Conservation (phyloP, 1,140 invertebrate species). For the Drosophila nigrodunni region DNA sequence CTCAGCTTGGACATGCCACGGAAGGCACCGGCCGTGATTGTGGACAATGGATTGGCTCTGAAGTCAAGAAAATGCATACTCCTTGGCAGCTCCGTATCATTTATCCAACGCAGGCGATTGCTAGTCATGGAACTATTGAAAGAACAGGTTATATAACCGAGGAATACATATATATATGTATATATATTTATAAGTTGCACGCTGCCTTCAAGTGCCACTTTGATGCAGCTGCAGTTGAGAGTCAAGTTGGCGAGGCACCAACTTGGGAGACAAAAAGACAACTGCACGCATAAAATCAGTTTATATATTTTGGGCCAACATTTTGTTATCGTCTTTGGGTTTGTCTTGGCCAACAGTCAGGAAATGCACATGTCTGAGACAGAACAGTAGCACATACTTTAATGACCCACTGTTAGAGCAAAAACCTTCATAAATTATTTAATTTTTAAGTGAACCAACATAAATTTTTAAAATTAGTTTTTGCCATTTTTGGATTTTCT, state of each 20-base stretch:
- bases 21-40: slow-evolving; percentile 88
- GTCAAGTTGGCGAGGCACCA: slow-evolving; percentile 64
- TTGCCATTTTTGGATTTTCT: too few relatives aligned
- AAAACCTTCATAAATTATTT: too few relatives aligned
- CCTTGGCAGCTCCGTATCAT: slow-evolving; percentile 87
- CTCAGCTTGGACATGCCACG: slow-evolving; percentile 88
- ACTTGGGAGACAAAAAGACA: slow-evolving; percentile 50
- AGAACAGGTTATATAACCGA: slow-evolving; percentile 1
- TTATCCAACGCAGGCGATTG: slow-evolving; percentile 88
- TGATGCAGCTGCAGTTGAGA: slow-evolving; percentile 71
- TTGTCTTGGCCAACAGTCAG: slow-evolving; percentile 66
- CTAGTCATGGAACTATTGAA: slow-evolving; percentile 87
- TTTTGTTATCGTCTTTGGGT: slow-evolving; percentile 54
- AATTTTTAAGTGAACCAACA: too few relatives aligned
- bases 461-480: too few relatives aligned
- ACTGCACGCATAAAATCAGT: slow-evolving; percentile 55
- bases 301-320: slow-evolving; percentile 48
- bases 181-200: slow-evolving; percentile 47
- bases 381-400: not conserved
- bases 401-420: slow-evolving; percentile 18
- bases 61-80: slow-evolving; percentile 88
- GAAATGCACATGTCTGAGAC: slow-evolving; percentile 5
- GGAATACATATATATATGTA: not conserved
- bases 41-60: slow-evolving; percentile 89
- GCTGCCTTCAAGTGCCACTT: slow-evolving; percentile 69